Conservation (phyloP, 2,113 vertebrate species). For the Protomyctophum bolini region DNA sequence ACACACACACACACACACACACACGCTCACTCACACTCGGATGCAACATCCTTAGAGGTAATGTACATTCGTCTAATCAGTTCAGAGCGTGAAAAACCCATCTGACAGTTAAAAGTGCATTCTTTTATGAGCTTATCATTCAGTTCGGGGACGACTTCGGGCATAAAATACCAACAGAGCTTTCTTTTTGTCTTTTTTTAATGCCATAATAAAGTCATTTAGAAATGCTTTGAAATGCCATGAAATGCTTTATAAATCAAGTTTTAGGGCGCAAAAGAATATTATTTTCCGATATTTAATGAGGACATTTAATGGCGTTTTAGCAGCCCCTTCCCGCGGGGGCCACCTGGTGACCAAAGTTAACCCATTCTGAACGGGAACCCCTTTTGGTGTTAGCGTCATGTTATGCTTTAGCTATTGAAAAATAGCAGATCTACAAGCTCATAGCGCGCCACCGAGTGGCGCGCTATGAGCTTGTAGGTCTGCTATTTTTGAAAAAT, state of each 20-base stretch:
- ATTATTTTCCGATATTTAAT: not conserved
- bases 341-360: not conserved
- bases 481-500: no score
- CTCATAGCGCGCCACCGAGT: no score
- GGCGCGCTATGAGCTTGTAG: no score
- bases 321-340: not conserved
- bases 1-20: conserved; percentile 26
- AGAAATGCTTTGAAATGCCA: not conserved
- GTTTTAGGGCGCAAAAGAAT: not conserved
- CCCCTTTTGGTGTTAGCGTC: no score
- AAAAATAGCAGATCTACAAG: no score
- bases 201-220: not conserved
- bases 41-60: not conserved
- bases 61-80: not conserved
- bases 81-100: not conserved
- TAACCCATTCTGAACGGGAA: no score
- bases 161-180: not conserved
- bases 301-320: not conserved
- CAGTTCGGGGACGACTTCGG: no score
- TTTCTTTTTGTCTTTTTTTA: not conserved
- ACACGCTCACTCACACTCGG: conserved; percentile 21
- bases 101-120: not conserved
- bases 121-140: conserved; percentile 6
- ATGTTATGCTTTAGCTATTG: no score
- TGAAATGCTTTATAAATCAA: conserved; percentile 17